Evolutionary conservation across 2,113 vertebrate genomes (phyloP).

Genomic region (Eptesicus fuscus): DNA sequence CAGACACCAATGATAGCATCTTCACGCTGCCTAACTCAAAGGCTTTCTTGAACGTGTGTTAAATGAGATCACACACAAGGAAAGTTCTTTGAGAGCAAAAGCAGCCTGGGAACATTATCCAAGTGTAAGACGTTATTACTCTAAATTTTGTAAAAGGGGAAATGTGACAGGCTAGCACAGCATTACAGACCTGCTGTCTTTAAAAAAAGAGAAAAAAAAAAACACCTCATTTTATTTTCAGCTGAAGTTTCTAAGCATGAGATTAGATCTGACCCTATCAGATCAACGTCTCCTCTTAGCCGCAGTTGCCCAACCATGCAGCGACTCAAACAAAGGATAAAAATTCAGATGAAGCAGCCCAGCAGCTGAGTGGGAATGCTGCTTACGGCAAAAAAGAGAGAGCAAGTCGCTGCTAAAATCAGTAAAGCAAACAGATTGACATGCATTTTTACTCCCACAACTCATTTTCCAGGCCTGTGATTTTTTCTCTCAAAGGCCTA

Average conservation of each 20-base stretch:
- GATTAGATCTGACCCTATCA: conserved; percentile 38
- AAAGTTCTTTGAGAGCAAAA: not conserved
- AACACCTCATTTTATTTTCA: conserved; percentile 30
- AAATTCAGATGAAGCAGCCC: conserved; percentile 1
- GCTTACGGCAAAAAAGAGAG: not conserved
- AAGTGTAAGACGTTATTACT: not conserved
- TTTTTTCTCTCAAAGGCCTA: not conserved
- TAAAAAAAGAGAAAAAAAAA: not conserved
- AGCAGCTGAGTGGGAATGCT: conserved; percentile 14
- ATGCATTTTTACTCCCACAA: not conserved
- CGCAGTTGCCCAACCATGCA: not conserved
- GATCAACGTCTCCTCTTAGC: not conserved
- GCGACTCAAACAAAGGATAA: conserved; percentile 17
- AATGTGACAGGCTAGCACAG: not conserved
- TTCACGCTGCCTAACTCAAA: not conserved
- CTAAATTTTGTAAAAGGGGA: not conserved
- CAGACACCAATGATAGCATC: not conserved
- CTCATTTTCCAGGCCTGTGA: not conserved
- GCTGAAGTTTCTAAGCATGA: conserved; percentile 28
- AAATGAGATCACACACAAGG: not conserved
- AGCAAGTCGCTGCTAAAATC: conserved; percentile 26
- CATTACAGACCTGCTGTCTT: not conserved
- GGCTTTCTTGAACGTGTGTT: not conserved
- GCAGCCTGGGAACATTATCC: not conserved
- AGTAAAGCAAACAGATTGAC: not conserved